phyloP scores from a whole-genome alignment of 2,888 invertebrate species.

The Drosophila neonasuta region DNA sequence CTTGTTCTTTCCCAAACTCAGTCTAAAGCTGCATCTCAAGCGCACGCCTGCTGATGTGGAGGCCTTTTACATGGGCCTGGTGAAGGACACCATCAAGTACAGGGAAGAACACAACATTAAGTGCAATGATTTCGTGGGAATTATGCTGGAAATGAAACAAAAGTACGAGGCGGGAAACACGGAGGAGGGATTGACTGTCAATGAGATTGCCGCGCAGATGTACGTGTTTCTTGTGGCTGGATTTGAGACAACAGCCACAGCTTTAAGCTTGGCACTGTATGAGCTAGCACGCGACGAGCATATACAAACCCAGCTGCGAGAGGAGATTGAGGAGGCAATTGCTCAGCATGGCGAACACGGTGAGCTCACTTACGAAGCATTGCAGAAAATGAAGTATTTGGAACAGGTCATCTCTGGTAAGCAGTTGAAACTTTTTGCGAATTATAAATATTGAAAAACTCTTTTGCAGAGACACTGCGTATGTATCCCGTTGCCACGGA shows the following conservation, averaged over 20 bases:
- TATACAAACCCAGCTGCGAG: constrained; percentile 76
- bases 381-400: constrained; percentile 82
- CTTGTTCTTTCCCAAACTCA: constrained; percentile 63
- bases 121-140: constrained; percentile 85
- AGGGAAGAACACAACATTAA: constrained; percentile 78
- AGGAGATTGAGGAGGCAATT: constrained; percentile 80
- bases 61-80: constrained; percentile 82
- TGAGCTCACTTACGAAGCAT: constrained; percentile 78
- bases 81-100: constrained; percentile 62
- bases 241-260: constrained; percentile 86
- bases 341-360: constrained; percentile 64
- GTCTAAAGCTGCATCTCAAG: constrained; percentile 61
- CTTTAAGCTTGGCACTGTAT: constrained; percentile 83
- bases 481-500: constrained; percentile 83
- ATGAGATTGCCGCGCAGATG: constrained; percentile 79
- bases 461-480: constrained; percentile 83
- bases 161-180: constrained; percentile 64
- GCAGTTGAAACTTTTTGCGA: background rate
- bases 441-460: background rate
- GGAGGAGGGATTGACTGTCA: constrained; percentile 70
- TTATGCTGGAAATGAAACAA: constrained; percentile 69
- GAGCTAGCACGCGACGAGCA: constrained; percentile 71
- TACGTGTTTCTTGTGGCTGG: constrained; percentile 83
- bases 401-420: constrained; percentile 82
- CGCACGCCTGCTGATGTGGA: constrained; percentile 60